phyloP scores from a whole-genome alignment of 1,140 invertebrate genomes.

The Hyles euphorbiae region DNA sequence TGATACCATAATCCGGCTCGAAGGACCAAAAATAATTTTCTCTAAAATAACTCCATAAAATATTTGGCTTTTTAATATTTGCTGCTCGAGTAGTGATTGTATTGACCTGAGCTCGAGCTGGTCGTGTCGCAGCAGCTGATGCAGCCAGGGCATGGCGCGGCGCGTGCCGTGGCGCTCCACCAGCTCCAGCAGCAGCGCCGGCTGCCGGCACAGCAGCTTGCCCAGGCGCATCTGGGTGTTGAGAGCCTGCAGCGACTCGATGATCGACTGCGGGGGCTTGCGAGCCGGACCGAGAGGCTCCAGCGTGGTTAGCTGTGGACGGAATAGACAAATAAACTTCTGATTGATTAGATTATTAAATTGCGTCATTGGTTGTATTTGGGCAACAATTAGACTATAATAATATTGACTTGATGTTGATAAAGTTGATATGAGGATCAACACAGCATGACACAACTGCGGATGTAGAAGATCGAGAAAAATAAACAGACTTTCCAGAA shows the following conservation, averaged over 20 bases:
- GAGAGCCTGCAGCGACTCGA: constrained; percentile 88
- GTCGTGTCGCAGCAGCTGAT: constrained; percentile 94
- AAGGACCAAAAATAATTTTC: no score
- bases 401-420: no score
- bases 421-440: no score
- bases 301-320: constrained; percentile 81
- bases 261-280: constrained; percentile 83
- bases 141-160: constrained; percentile 97
- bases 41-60: no score
- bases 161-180: constrained; percentile 92
- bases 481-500: no score
- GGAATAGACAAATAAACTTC: background rate
- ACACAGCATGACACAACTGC: no score
- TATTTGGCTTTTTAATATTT: no score
- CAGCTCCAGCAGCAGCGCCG: constrained; percentile 94
- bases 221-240: constrained; percentile 89
- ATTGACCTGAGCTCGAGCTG: constrained; percentile 85
- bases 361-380: no score
- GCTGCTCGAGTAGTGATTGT: background rate
- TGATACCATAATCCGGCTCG: no score
- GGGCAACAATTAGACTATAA: no score
- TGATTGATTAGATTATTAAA: no score
- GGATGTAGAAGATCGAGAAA: no score
- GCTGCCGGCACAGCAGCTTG: constrained; percentile 93
- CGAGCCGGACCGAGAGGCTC: constrained; percentile 89